phyloP scores from a whole-genome alignment of 2,797 vertebrate genomes.

The Hapalemur alaotrensis region DNA sequence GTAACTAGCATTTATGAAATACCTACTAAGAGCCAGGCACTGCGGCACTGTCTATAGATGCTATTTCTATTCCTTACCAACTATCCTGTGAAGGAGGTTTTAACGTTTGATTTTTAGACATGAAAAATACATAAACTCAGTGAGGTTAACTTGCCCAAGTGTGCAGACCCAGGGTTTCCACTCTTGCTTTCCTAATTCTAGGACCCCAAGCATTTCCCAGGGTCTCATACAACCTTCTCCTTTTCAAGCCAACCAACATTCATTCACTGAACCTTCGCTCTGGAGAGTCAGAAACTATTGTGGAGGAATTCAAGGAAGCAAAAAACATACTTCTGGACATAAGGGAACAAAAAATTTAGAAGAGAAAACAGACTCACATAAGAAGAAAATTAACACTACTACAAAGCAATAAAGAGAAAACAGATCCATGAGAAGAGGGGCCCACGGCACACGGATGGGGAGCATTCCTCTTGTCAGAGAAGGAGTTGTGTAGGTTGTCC shows the following conservation, averaged over 20 bases:
- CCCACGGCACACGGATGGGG: background rate
- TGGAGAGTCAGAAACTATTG: background rate
- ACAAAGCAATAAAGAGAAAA: background rate
- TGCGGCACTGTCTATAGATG: background rate
- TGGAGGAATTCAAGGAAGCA: background rate
- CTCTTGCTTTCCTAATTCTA: background rate
- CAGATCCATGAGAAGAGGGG: background rate
- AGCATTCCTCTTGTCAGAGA: background rate
- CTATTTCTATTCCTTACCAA: background rate
- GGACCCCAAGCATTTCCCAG: background rate
- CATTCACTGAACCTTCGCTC: background rate
- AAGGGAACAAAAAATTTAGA: background rate
- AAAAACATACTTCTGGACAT: background rate
- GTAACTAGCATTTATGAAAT: background rate
- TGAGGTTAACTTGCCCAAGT: background rate
- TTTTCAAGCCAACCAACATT: background rate
- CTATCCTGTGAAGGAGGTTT: background rate
- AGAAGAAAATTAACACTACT: background rate
- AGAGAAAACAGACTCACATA: background rate
- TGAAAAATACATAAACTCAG: background rate
- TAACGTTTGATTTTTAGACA: background rate
- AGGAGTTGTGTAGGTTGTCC: too few species aligned
- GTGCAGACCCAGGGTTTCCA: background rate
- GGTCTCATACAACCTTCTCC: background rate
- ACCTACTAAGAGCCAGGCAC: background rate